Base-by-base conservation (phyloP, 2,113 vertebrate species). In the Naja naja region DNA sequence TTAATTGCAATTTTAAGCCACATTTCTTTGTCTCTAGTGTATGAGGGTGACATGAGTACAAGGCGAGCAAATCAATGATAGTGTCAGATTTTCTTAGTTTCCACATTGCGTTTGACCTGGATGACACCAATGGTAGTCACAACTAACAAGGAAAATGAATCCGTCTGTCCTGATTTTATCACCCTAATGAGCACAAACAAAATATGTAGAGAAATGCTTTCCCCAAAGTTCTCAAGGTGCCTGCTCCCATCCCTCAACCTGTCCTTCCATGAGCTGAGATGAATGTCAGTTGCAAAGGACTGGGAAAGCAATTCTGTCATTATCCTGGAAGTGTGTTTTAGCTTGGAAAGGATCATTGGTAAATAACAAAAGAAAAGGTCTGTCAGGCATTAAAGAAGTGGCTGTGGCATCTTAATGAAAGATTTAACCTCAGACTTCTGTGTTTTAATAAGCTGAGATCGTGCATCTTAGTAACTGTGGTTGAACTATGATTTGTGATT, bases 1-100 rank as follows among this genome's bases (percentile, higher is more conserved):
- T 87, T 97, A 97, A 98, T 96, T 96, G 96, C 96, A 93, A 94
- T 93, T 97, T 95, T 47, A 96, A 98, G 95, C 93, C 96, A 6
- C 95, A 64, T 90, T 96, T 94, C 95, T 96, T 94, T 89, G 95
- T 96, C 95, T 94, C 95, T 93, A 64, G 91, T 93, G 93, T 94
- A 94, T 2, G 54, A 90, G 0, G 25, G 94, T 93, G 95, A 95
- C 93, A 74, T 0, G 92, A 95, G 96, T 96, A 97, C 96, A 97
- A 96, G 96, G 97, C 92, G 96, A 94, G 94, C 93, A 95, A 95
- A 97, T 97, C 97, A 94, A 95, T 97, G 96, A 64, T 27, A 55
- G 91, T 97, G 97, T 97, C 97, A 94, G 88, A 92, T 96, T 96
- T 96, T 95, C 95, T 93, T 10, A 25, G 91, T 95, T 97, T 94